Conservation (phyloP, 1,140 invertebrate genomes). For the Diploscapter pachys region DNA sequence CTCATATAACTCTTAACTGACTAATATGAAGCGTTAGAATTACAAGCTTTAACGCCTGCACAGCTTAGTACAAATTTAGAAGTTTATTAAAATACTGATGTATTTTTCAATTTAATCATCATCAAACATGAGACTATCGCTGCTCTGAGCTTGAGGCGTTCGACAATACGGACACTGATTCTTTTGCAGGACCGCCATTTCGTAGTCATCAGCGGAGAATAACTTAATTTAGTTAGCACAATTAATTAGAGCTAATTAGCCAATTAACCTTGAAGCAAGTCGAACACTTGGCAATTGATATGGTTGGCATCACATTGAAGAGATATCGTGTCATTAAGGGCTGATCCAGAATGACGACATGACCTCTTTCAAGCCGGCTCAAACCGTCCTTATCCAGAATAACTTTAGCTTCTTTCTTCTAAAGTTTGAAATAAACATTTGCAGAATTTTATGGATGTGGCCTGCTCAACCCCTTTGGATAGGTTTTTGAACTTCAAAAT, state of each 20-base stretch:
- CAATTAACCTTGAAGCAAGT: conserved; percentile 78
- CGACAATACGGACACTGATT: conserved; percentile 91
- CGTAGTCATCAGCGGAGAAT: conserved; percentile 95
- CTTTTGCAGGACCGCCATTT: conserved; percentile 83
- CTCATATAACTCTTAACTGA: too few relatives aligned
- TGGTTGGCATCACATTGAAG: conserved; percentile 84
- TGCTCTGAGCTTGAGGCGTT: conserved; percentile 11
- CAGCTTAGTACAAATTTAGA: too few relatives aligned
- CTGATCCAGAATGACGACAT: conserved; percentile 75
- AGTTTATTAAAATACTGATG: too few relatives aligned
- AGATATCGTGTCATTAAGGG: conserved; percentile 79
- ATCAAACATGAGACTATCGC: too few relatives aligned
- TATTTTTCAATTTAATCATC: too few relatives aligned
- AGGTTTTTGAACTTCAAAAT: conserved; percentile 41
- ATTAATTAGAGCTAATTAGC: conserved; percentile 8
- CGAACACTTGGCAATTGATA: conserved; percentile 80
- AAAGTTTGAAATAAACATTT: conserved; percentile 40
- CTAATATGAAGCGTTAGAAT: too few relatives aligned
- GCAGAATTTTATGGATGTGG: conserved; percentile 49
- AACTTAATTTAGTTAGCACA: conserved; percentile 68
- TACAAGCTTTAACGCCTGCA: too few relatives aligned
- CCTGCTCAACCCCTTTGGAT: conserved; percentile 22
- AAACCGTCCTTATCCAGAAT: conserved; percentile 72
- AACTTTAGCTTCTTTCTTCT: conserved; percentile 62
- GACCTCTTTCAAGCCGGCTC: conserved; percentile 73